Base-by-base conservation (phyloP, 2,113 vertebrate species). In the Cololabis saira region DNA sequence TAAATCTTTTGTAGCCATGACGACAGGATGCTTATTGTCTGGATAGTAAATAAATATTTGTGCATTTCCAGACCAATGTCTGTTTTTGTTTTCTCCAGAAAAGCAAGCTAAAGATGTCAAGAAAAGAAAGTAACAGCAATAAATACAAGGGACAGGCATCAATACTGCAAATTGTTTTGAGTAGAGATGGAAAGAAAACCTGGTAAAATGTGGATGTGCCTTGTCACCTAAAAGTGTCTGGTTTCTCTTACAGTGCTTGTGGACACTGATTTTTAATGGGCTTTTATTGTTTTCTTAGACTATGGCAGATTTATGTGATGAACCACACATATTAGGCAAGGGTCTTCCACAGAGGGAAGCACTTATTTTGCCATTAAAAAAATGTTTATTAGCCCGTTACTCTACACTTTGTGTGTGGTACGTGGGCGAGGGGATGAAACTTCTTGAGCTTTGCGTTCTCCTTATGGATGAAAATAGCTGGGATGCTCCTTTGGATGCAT, bases 251-350 rank as follows among this genome's bases (percentile, higher is more conserved):
- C 52, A 33, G 45, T 37, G 67, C 80, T 52, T 66, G 82, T 71
- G 80, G 77, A 91, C 73, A 62, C 76, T 78, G 81, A 85, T 74
- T 83, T 90, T 87, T 84, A 89, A 88, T 67, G 62, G 81, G 60
- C 79, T 70, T 83, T 89, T 86, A 89, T 87, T 80, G 85, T 81
- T 86, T 86, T 89, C 87, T 89, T 88, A 91, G 81, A 84, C 81
- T 60, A 84, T 11, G 52, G 59, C 44, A 70, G 82, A 90, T 90
- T 91, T 89, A 91, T 54, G 55, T 83, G 61, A 57, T n/a, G 0
- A 73, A 47, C 27, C 40, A 13, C 37, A 13, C n/a, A 61, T 49
- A 64, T 27, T 49, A 51, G 41, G 71, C 42, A 67, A 21, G 14
- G 37, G 24, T 15, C 50, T 17, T 16, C 4, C 48, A 56, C 49